Conservation (phyloP, 2,888 invertebrate species). For the Brenthis ino region DNA sequence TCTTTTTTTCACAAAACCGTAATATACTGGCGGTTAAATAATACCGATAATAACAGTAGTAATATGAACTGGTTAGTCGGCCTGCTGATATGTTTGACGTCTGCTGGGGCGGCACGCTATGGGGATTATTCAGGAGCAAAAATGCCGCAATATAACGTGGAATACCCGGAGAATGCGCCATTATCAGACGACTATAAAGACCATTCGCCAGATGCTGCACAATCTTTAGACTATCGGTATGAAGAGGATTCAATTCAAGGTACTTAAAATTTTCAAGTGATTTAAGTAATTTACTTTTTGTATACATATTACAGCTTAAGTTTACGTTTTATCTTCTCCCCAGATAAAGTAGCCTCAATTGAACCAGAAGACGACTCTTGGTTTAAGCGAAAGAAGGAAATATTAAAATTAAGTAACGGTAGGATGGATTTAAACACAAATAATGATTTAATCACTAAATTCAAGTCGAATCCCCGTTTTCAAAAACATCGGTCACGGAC, state of each 20-base stretch:
- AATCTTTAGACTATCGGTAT: constrained; percentile 64
- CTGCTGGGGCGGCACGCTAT: constrained; percentile 50
- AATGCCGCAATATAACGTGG: constrained; percentile 63
- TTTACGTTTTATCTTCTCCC: constrained; percentile 1
- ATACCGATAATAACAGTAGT: constrained; percentile 3
- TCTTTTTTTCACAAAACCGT: constrained; percentile 18
- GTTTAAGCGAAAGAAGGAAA: constrained; percentile 24
- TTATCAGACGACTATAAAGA: constrained; percentile 56
- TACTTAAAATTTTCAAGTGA: constrained; percentile 29
- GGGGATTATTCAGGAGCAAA: constrained; percentile 60
- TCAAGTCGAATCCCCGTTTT: constrained; percentile 27
- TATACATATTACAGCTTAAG: background rate
- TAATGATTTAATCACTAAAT: constrained; percentile 17
- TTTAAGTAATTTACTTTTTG: background rate
- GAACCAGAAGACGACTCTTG: constrained; percentile 30
- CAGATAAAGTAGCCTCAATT: constrained; percentile 27
- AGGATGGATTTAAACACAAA: constrained; percentile 24
- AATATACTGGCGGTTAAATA: constrained; percentile 13
- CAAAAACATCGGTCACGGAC: constrained; percentile 38
- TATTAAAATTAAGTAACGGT: constrained; percentile 17
- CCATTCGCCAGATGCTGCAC: constrained; percentile 56
- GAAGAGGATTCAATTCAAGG: constrained; percentile 53
- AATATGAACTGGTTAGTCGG: constrained; percentile 44
- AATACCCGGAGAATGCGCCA: constrained; percentile 45
- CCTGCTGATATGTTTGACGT: constrained; percentile 48